Conservation (phyloP, 2,888 invertebrate species). For the Schrankia costaestrigalis region DNA sequence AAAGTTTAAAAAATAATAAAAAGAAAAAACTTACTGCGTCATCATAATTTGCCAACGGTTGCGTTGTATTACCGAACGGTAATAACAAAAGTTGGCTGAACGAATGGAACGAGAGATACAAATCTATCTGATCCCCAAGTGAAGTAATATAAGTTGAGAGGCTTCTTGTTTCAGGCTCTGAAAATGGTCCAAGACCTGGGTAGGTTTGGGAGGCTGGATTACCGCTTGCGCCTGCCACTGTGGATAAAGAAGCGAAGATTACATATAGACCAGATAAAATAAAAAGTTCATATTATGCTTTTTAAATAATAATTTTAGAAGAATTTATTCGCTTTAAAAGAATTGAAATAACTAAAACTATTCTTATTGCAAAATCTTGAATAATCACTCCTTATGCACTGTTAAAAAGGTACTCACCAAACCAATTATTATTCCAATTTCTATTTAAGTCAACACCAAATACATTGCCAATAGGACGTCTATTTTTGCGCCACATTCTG, state of each 20-base stretch:
- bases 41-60: constrained; percentile 45
- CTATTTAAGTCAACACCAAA: constrained; percentile 85
- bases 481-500: constrained; percentile 85
- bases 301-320: no score
- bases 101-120: constrained; percentile 83
- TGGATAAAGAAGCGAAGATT: constrained; percentile 8
- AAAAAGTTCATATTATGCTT: background rate
- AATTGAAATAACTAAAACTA: no score
- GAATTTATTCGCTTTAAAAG: no score
- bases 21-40: constrained; percentile 41
- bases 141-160: constrained; percentile 40
- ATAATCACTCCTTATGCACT: no score
- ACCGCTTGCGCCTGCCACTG: constrained; percentile 58
- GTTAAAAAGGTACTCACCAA: constrained; percentile 65
- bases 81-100: constrained; percentile 84
- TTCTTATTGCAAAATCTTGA: no score
- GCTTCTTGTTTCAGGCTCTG: constrained; percentile 75
- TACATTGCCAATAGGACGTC: constrained; percentile 59
- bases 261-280: background rate
- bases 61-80: constrained; percentile 74
- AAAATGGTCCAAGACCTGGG: constrained; percentile 76
- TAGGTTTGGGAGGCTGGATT: constrained; percentile 68
- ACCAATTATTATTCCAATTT: constrained; percentile 77
- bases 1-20: no score
- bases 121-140: constrained; percentile 46